Base-by-base conservation (phyloP, 2,113 vertebrate species). In the Notarius quadriscutis region DNA sequence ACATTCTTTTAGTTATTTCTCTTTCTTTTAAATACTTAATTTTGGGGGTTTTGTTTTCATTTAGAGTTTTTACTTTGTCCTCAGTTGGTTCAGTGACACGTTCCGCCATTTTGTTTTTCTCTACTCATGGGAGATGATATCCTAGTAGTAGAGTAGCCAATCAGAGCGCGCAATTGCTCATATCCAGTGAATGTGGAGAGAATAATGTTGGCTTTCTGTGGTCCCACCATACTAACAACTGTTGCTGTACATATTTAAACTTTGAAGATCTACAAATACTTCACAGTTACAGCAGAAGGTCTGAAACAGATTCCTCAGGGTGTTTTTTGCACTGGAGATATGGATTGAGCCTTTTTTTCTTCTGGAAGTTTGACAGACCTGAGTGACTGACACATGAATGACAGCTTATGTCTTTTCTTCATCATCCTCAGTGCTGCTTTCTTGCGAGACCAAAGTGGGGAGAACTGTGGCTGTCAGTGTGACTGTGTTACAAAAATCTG, bases 301-400 rank as follows among this genome's bases (percentile, higher is more conserved):
- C 75, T 85, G 75, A 87, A 67, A 58, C 20, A 41, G 65, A 60
- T 60, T 17, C 75, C 78, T 51, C 67, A 48, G 67, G 41, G 65
- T 34, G 57, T 51, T 77, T 84, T 83, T 83, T 55, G 63, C 27
- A 50, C 41, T 8, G 48, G 62, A 86, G 69, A 48, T 60, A 81
- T 51, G 65, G 71, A 55, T 84, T 17, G 51, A 67, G 80, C 74
- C 63, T 20, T 80, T 79, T 82, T 91, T 84, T 41, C 41, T 11
- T 80, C 75, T 50, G 86, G 85, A 84, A 91, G 60, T n/a, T 57
- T 90, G 87, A 89, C 88, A 88, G 88, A 89, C 86, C 88, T 85
- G 88, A 81, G 78, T 87, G 91, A 82, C 90, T 88, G 83, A 89
- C 81, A 88, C 27, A 72, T 90, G 91, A 93, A 92, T 90, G 91